A percentile compares a stretch with the other conserved stretches of the same genome.
phyloP scores from a whole-genome alignment of 2,888 invertebrate genomes.

The Cynaeus angustus region DNA sequence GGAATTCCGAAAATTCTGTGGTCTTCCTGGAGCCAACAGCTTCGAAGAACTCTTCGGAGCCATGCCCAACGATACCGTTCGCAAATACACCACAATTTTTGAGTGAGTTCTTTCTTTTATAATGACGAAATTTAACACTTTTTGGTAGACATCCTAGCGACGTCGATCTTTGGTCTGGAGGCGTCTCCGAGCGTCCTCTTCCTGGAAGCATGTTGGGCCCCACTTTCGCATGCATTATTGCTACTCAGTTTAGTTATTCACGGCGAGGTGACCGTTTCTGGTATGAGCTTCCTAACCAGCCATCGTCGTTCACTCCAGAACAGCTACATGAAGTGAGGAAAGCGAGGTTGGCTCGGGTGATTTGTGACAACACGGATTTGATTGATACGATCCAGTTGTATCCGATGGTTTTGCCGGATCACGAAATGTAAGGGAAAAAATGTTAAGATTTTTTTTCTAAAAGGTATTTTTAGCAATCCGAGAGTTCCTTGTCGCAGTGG shows the following conservation, averaged over 20 bases:
- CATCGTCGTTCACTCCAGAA: conserved; percentile 91
- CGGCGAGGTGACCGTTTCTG: conserved; percentile 94
- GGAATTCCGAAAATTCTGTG: conserved; percentile 94
- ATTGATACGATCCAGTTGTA: conserved; percentile 93
- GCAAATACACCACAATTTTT: conserved; percentile 87
- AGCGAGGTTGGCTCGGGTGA: conserved; percentile 84
- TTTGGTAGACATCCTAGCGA: conserved; percentile 85
- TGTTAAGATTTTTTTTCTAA: conserved; percentile 1
- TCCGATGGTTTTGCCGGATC: conserved; percentile 94
- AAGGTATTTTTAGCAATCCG: conserved; percentile 81
- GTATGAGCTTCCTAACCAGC: conserved; percentile 94
- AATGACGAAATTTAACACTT: not conserved
- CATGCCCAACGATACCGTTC: conserved; percentile 91
- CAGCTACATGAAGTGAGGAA: conserved; percentile 90
- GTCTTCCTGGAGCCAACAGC: conserved; percentile 83
- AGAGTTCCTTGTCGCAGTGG: conserved; percentile 93
- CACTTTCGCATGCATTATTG: conserved; percentile 95
- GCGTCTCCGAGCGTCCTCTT: conserved; percentile 91
- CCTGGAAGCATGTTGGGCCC: conserved; percentile 96
- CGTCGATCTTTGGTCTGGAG: conserved; percentile 96
- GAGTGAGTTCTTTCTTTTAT: conserved; percentile 75
- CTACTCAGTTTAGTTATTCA: conserved; percentile 92
- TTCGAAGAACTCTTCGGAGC: conserved; percentile 89
- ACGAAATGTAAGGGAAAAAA: conserved; percentile 85
- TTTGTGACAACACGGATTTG: conserved; percentile 94